Base-by-base conservation (phyloP, 2,888 invertebrate genomes). In the Asteroscopus sphinx region DNA sequence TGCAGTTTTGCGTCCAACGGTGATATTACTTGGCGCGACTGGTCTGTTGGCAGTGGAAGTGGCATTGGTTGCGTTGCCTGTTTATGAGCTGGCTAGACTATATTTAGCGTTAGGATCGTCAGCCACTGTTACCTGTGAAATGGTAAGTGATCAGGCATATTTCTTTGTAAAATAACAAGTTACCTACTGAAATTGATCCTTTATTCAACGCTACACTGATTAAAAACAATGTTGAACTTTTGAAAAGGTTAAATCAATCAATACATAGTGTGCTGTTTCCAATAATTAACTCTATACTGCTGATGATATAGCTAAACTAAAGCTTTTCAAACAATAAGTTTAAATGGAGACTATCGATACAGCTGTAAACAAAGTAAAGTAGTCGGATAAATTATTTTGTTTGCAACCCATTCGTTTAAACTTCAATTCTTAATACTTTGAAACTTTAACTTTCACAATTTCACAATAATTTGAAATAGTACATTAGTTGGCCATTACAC, bases 91-190 rank as follows among this genome's bases (percentile, higher is more conserved):
- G 35, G 77, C 81, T 17, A 79, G 78, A 16, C 81, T 86, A 28
- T 88, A 93, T 56, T 76, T 93, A 7, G 92, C 88, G 0, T 13
- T 93, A n/a, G 93, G 85, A 0, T 93, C 93, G 0, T 88, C 90
- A 1, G 82, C 77, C 1, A 59, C 86, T 3, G 92, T 93, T 13
- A 89, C 91, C 0, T 88, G 86, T 66, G 93, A 94, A 86, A 92
- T 94, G 93, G 93, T 93, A 74, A 81, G 79, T 64, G 21, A 12
- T 26, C 12, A 12, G 39, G 12, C 2, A 9, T 15, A 15, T 15
- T 2, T 13, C 12, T 6, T 21, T n/a, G n/a, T n/a, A n/a, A 21
- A 39, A 1, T 28, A 28, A 2, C 9, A 3, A 6, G 11, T 11
- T 11, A 3, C 25, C 25, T 3, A 25, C 25, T 4, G 25, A 25